phyloP scores from a whole-genome alignment of 1,140 invertebrate genomes.

The Plodia interpunctella region DNA sequence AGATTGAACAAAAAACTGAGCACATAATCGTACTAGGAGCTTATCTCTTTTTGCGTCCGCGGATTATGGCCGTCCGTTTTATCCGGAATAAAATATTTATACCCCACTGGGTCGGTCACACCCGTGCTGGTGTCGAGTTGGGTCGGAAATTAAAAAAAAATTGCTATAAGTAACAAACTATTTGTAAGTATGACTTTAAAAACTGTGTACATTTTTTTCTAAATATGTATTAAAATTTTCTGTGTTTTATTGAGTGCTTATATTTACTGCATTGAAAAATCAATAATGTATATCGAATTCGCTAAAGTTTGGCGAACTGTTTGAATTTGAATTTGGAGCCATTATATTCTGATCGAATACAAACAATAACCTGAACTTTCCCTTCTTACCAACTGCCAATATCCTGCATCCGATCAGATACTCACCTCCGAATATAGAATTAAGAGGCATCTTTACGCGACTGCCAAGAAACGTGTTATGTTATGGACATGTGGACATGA shows the following conservation, averaged over 20 bases:
- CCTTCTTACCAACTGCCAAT: not conserved
- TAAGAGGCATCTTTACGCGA: not conserved
- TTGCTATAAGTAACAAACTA: too few species aligned
- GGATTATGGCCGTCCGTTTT: constrained; percentile 32
- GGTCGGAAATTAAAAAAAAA: not conserved
- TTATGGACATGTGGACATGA: not conserved
- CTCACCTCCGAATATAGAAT: not conserved
- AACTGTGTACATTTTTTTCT: too few species aligned
- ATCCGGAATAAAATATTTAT: constrained; percentile 44
- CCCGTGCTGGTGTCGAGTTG: not conserved
- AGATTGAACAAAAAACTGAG: constrained; percentile 27
- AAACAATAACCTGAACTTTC: constrained; percentile 1
- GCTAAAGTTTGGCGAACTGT: too few species aligned
- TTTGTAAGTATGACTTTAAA: too few species aligned
- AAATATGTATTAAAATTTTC: too few species aligned
- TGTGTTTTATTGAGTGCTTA: too few species aligned
- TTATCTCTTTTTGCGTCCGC: constrained; percentile 40
- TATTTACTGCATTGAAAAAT: too few species aligned
- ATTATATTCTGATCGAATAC: not conserved
- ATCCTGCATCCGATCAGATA: not conserved
- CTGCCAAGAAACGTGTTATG: not conserved
- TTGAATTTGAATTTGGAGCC: too few species aligned
- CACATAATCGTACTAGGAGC: constrained; percentile 38
- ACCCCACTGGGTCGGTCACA: constrained; percentile 26
- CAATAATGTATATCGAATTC: too few species aligned